Evolutionary conservation across 2,797 vertebrate genomes (phyloP), one percentile per base, ranked within the genome.

Genomic region (Spinibarbus caldwelli): DNA sequence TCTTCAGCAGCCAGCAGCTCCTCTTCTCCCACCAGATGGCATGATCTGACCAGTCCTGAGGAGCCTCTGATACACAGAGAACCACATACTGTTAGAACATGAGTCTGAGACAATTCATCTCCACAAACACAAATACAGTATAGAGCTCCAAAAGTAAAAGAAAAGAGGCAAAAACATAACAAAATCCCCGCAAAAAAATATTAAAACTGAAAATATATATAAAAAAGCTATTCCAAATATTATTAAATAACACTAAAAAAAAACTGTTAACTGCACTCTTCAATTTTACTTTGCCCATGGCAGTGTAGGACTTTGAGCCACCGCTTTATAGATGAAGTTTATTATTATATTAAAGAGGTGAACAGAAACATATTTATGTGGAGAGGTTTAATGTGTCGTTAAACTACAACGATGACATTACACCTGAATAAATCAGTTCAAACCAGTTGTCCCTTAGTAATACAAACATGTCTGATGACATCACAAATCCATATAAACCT

Each of bases 1-100:
- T 99, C 93, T 96, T 99, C 78, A 99, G 94, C 88, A 99, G 96
- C 98, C 98, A 99, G 85, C 95, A 96, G 23, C 94, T 96, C 84
- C 96, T 99, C 83, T 98, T 96, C 70, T 98, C 96, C 98, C 98
- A 99, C 98, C 98, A 99, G 86, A 99, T 93, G 34, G 96, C 98
- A 84, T 98, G 97, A 90, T 99, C 97, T 19, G 98, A 99, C 98
- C 98, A 99, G 80, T 99, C 98, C 85, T 96, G 96, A 66, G 95
- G 62, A 82, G 95, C 91, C 86, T 95, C 98, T 99, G 92, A 31
- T 67, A 89, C 66, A 89, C 68, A 89, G 45, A 80, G 8, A 67
- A 47, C 10, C 19, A 14, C 19, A 17, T 15, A 23, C 59, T 45
- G 11, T 66, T 17, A 66, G 38, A 66, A 79, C 38, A 9, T 9